These are phyloP conservation scores for Notamacropus eugenii DNA, from an alignment of 2,797 vertebrate genomes.

Conservation along the genomic window DNA sequence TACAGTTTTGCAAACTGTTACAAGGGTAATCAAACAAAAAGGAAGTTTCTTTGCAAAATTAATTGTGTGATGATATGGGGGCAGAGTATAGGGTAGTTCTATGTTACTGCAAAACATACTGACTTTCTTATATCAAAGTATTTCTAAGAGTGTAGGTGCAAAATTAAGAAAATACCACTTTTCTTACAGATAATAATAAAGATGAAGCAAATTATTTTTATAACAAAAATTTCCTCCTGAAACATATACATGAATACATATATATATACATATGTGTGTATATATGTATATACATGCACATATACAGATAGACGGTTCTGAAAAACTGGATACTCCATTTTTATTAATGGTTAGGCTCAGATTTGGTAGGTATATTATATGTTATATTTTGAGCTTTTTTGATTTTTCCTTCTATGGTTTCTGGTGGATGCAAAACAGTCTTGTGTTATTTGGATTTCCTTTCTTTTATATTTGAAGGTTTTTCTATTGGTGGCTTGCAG, in stretches of 20 bases:
- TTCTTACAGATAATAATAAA: neutral
- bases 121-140: neutral
- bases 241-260: neutral
- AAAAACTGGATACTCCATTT: neutral
- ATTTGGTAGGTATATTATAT: neutral
- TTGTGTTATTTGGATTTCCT: neutral
- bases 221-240: neutral
- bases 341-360: neutral
- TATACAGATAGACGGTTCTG: neutral
- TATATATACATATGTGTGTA: fast-evolving
- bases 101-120: neutral
- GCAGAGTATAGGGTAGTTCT: neutral
- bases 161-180: neutral
- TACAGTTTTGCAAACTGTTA: neutral
- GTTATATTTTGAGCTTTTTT: neutral
- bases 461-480: neutral
- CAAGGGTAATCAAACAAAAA: neutral
- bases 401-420: neutral
- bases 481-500: neutral
- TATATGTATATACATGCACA: neutral
- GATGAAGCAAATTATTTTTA: neutral
- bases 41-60: neutral
- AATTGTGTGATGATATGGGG: neutral
- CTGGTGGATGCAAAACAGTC: neutral
- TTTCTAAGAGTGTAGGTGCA: neutral